These are phyloP conservation scores for Kryptolebias marmoratus DNA, from an alignment of 2,113 vertebrate species.

Conservation along the genomic window DNA sequence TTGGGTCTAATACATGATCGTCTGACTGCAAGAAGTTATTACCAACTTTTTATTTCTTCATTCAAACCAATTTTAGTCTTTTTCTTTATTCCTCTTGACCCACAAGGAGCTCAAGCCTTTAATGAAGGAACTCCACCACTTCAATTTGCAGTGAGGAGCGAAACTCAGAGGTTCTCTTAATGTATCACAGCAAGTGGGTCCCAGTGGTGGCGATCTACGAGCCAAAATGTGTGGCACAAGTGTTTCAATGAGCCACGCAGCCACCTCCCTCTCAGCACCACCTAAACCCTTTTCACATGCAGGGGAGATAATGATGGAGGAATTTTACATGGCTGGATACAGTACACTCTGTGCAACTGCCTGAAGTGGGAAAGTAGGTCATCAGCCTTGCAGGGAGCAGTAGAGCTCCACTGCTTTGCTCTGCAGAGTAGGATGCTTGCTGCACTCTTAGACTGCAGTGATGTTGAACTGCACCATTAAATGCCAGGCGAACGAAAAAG, in stretches of 20 bases:
- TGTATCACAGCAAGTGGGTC: constrained; percentile 15
- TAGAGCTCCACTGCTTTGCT: constrained; percentile 44
- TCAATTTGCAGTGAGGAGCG: not conserved
- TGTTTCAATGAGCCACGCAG: constrained; percentile 10
- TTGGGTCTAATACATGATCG: constrained; percentile 26
- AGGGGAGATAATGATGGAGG: constrained; percentile 36
- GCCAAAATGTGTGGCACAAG: constrained; percentile 24
- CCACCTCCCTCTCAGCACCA: not conserved
- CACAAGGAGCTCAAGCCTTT: constrained; percentile 2
- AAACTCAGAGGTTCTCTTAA: not conserved
- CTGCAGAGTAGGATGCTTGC: constrained; percentile 43
- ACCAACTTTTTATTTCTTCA: constrained; percentile 13
- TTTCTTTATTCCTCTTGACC: constrained; percentile 7
- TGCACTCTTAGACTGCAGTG: constrained; percentile 33
- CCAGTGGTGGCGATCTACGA: not conserved
- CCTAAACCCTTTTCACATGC: constrained; percentile 28
- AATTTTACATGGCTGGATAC: constrained; percentile 58
- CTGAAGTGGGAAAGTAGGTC: constrained; percentile 72
- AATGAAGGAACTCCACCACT: not conserved
- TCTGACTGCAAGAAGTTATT: constrained; percentile 26
- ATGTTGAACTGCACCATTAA: constrained; percentile 13
- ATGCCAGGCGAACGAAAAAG: constrained; percentile 13
- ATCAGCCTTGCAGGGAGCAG: constrained; percentile 53
- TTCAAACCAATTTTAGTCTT: constrained; percentile 1
- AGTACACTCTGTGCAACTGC: constrained; percentile 43